A percentile compares a stretch with the other conserved stretches of the same genome.
Conservation (phyloP, 2,797 vertebrate species). For the Oceanodroma leucorhoa region DNA sequence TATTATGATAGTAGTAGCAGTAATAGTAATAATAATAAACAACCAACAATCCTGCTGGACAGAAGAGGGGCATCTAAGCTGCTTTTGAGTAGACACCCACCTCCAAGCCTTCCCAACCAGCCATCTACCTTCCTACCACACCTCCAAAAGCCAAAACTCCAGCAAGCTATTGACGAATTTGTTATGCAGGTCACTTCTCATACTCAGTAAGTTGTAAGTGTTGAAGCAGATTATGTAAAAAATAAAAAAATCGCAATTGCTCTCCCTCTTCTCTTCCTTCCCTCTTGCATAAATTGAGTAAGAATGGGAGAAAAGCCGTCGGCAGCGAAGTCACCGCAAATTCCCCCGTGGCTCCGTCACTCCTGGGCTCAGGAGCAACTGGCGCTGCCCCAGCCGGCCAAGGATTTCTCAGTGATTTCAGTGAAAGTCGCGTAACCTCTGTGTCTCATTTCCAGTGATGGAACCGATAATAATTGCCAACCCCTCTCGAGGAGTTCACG, state of each 20-base stretch:
- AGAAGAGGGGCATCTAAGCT: neutral
- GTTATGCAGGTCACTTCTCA: neutral
- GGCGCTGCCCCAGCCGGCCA: neutral
- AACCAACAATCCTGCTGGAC: neutral
- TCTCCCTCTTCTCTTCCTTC: neutral
- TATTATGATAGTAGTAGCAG: neutral
- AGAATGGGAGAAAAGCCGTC: neutral
- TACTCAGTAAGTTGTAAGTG: neutral
- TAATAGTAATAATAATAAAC: neutral
- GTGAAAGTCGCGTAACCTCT: accelerated
- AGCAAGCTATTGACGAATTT: neutral
- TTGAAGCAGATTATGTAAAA: neutral
- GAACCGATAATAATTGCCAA: conserved; percentile 1
- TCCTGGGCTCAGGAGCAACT: neutral
- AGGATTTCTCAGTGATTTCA: neutral
- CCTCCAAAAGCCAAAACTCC: neutral
- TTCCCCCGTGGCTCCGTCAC: neutral
- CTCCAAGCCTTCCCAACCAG: neutral
- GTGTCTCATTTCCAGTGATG: neutral
- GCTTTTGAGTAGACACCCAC: neutral
- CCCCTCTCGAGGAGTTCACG: neutral
- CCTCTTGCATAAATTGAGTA: neutral
- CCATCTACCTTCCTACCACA: neutral
- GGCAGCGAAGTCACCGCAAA: neutral
- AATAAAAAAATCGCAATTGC: neutral